Conservation (phyloP, 2,797 vertebrate species). For the Sebastes hopkinsi region DNA sequence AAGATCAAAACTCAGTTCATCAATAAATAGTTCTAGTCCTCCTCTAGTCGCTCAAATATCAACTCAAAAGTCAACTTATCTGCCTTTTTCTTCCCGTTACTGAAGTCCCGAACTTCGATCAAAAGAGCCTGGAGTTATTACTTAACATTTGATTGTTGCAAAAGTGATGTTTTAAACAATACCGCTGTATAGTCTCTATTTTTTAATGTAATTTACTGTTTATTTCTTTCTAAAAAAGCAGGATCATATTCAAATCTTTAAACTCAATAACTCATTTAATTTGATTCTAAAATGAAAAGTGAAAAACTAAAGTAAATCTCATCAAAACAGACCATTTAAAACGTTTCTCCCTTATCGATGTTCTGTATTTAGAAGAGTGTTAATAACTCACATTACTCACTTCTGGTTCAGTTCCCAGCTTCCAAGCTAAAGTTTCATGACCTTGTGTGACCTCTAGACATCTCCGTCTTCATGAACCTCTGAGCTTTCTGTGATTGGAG, state of each 20-base stretch:
- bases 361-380: not conserved
- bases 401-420: not conserved
- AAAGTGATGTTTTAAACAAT: not conserved
- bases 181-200: not conserved
- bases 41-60: not conserved
- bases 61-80: not conserved
- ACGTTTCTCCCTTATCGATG: not conserved
- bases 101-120: not conserved
- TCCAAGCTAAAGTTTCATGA: not conserved
- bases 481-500: not conserved
- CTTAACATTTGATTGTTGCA: not conserved
- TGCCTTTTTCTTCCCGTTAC: not conserved
- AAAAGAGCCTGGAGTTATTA: not conserved
- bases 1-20: not conserved
- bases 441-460: not conserved
- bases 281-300: not conserved
- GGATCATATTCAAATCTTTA: not conserved
- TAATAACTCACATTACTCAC: not conserved
- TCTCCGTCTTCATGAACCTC: not conserved
- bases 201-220: no score
- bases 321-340: slow-evolving; percentile 15
- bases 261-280: not conserved
- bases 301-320: not conserved
- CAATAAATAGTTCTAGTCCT: no score
- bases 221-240: not conserved